Evolutionary conservation across 2,797 vertebrate genomes (phyloP).

Genomic region (Pangasius mekongensis): DNA sequence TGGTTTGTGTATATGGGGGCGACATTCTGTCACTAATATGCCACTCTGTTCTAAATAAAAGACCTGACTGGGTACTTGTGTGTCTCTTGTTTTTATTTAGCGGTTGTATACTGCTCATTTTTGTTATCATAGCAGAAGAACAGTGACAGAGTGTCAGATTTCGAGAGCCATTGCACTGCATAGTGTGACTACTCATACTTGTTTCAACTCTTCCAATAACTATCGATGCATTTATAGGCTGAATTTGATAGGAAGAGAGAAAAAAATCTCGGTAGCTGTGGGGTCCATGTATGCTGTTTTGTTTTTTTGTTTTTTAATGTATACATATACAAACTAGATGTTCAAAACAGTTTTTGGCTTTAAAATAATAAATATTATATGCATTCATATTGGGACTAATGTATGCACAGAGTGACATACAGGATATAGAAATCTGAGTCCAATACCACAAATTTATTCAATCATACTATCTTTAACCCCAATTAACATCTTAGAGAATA

Average conservation of each 20-base stretch:
- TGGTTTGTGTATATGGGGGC: constrained; percentile 78
- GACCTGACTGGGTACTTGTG: constrained; percentile 76
- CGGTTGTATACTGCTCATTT: neutral
- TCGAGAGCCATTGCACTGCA: neutral
- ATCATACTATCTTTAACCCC: neutral
- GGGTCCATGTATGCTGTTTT: neutral
- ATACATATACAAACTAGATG: neutral
- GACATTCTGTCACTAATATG: constrained; percentile 84
- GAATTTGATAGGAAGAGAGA: neutral
- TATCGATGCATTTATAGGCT: neutral
- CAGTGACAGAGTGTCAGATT: neutral
- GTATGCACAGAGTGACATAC: neutral
- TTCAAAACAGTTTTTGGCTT: neutral
- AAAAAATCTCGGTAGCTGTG: neutral
- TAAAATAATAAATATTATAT: neutral
- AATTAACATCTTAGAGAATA: neutral
- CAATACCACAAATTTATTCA: neutral
- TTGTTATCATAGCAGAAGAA: neutral
- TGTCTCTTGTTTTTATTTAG: constrained; percentile 57
- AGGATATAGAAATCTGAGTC: neutral
- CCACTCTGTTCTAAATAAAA: constrained; percentile 86
- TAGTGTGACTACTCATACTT: neutral
- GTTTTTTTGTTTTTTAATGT: neutral
- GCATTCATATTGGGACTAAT: neutral
- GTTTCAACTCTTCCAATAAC: neutral